Evolutionary conservation across 2,888 invertebrate species (phyloP), one percentile per base, ranked within the genome.

Genomic region (Apamea epomidion): DNA sequence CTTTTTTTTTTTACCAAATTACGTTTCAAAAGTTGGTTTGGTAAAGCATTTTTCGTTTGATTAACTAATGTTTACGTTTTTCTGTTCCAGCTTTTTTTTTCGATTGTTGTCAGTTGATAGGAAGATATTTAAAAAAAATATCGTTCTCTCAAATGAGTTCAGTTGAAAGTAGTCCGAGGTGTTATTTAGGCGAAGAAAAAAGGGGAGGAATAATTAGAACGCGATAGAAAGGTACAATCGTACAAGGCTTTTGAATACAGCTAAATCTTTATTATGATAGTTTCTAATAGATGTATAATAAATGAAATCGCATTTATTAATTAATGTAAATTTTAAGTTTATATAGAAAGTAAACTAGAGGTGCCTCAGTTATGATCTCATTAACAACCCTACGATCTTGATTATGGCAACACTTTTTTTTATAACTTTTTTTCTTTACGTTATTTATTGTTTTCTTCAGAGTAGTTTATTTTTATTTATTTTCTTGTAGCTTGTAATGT

Each of bases 31-130:
- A 76, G 14, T 72, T 71, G 42, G 62, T 88, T 88, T 84, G 68
- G 76, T 77, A 75, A 77, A 74, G 29, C 51, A 84, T 73, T 76
- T 84, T 90, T 82, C 73, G 54, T 84, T 87, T 88, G 45, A 88
- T 76, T 85, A 64, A 85, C 78, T 90, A 85, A 88, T 83, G 7
- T 42, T 80, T 80, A 69, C 54, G 62, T 87, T 86, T 89, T 91
- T 91, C 85, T 92, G 90, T 92, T 92, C 89, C 92, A 92, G 92
- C 85, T 82, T 69, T 76, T 87, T 86, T 86, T 87, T 86, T 77
- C 75, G 78, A 80, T 76, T 87, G 16, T 70, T 45, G 8, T 77
- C 77, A 79, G 58, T 84, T 88, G 81, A 89, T 78, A 89, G 84
- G 51, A 68, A 42, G 62, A 71, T 77, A 77, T 76, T 71, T 62